phyloP scores from a whole-genome alignment of 2,797 vertebrate genomes.

The Syngnathus rostellatus region DNA sequence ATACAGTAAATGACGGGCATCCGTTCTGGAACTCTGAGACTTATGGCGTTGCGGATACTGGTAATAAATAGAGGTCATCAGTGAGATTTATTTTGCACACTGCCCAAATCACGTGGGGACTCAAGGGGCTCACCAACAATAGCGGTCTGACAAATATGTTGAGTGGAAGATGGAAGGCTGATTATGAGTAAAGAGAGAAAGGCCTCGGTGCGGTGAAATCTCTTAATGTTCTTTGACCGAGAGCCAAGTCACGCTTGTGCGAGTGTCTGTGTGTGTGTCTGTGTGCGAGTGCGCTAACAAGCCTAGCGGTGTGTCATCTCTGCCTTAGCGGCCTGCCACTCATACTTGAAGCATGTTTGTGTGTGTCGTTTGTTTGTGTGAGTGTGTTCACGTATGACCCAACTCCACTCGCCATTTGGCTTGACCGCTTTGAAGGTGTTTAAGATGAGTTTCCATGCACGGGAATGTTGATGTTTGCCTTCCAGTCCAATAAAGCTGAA shows the following conservation, averaged over 20 bases:
- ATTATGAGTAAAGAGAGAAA: conserved; percentile 40
- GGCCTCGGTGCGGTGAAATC: conserved; percentile 42
- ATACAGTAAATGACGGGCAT: neutral
- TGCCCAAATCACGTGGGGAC: conserved; percentile 47
- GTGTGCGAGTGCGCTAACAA: conserved; percentile 26
- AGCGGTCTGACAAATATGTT: conserved; percentile 47
- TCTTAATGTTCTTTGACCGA: conserved; percentile 56
- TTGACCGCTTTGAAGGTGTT: conserved; percentile 14
- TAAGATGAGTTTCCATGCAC: conserved; percentile 16
- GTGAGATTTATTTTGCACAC: conserved; percentile 35
- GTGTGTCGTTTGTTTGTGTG: neutral
- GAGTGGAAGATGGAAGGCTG: conserved; percentile 36
- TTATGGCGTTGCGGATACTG: neutral
- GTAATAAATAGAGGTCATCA: conserved; percentile 55
- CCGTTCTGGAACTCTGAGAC: too few species aligned
- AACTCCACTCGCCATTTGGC: neutral
- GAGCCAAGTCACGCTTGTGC: conserved; percentile 36
- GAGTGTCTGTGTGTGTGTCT: conserved; percentile 4
- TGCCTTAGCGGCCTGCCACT: conserved; percentile 47
- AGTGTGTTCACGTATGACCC: conserved; percentile 11
- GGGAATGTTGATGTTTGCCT: conserved; percentile 33
- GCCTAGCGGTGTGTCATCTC: conserved; percentile 34
- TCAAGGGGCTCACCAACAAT: conserved; percentile 36
- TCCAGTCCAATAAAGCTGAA: conserved; percentile 28
- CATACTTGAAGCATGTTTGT: conserved; percentile 28